A percentile compares a stretch with the other conserved stretches of the same genome.
These are phyloP conservation scores for Anolis sagrei DNA, from an alignment of 2,113 vertebrate species.

Conservation along the genomic window DNA sequence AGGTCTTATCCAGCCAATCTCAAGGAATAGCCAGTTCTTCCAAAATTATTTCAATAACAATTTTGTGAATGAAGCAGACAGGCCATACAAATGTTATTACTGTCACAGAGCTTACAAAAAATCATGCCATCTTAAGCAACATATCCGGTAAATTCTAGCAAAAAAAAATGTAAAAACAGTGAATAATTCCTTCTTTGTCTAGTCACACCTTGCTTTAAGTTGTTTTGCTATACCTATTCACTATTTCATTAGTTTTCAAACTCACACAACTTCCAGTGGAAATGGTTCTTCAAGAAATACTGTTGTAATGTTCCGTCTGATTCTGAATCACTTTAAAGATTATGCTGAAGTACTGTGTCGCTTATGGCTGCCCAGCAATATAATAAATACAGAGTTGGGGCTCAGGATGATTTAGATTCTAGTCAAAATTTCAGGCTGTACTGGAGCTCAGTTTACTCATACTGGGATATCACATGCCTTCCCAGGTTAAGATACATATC, in stretches of 20 bases:
- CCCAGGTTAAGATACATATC: not conserved
- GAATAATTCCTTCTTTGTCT: not conserved
- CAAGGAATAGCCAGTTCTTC: conserved; percentile 86
- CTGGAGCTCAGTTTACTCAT: not conserved
- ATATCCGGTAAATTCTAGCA: conserved; percentile 86
- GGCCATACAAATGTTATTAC: conserved; percentile 95
- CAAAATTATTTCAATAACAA: conserved; percentile 91
- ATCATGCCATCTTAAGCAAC: conserved; percentile 98
- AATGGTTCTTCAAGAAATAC: not conserved
- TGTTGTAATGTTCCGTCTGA: not conserved
- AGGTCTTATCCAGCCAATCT: conserved; percentile 94
- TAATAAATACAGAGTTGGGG: not conserved
- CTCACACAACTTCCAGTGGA: not conserved
- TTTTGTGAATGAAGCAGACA: conserved; percentile 87
- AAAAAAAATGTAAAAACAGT: conserved; percentile 5
- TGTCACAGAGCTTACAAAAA: conserved; percentile 98
- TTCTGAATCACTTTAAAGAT: no score
- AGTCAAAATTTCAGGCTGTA: not conserved
- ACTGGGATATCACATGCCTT: not conserved
- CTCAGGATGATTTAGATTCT: not conserved
- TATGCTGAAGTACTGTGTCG: not conserved
- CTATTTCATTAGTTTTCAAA: not conserved
- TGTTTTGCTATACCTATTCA: not conserved
- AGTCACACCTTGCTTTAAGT: not conserved
- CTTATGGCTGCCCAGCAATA: not conserved